Evolutionary conservation across 2,113 vertebrate genomes (phyloP), one percentile per base, ranked within the genome.

Genomic region (Alaudala cheleensis): DNA sequence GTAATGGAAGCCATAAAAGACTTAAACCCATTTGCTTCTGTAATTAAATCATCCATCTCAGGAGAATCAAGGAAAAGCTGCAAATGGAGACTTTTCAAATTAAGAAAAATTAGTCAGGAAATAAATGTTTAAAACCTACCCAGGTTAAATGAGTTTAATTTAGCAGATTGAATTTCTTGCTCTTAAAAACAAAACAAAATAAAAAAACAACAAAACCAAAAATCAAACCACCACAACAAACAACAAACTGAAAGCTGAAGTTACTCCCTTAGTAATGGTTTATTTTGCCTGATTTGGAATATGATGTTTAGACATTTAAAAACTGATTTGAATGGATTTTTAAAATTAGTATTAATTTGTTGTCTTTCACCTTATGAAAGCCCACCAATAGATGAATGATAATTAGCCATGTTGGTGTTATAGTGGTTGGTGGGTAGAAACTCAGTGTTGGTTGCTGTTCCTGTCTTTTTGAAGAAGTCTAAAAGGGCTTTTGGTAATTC

Each of bases 21-120:
- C 58, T 31, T 89, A 67, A 74, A 89, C 9, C 0, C 18, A 53
- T 57, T 91, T 74, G 42, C n/a, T 91, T 65, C 53, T 91, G 15
- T 74, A 80, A 92, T 90, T 88, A 94, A 90, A 90, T 67, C 42
- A 86, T 78, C 72, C 26, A 28, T 86, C 47, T 93, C 89, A 34
- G 33, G 33, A 85, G 70, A 82, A 64, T 76, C 37, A 72, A 85
- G 60, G 47, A 81, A 82, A 95, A 84, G 29, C 3, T 92, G 45
- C 22, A 81, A 83, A 83, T 17, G 11, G 34, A 83, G 56, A 54
- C 2, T 80, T 93, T 44, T 77, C 20, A 67, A 91, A 91, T 53
- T 29, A 83, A 66, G 42, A 88, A 81, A 91, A 94, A 69, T 25
- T 91, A 78, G 42, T 10, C 0, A 0, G 42, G 28, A 92, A 78